phyloP scores from a whole-genome alignment of 2,888 invertebrate genomes.

The Tinea trinotella region DNA sequence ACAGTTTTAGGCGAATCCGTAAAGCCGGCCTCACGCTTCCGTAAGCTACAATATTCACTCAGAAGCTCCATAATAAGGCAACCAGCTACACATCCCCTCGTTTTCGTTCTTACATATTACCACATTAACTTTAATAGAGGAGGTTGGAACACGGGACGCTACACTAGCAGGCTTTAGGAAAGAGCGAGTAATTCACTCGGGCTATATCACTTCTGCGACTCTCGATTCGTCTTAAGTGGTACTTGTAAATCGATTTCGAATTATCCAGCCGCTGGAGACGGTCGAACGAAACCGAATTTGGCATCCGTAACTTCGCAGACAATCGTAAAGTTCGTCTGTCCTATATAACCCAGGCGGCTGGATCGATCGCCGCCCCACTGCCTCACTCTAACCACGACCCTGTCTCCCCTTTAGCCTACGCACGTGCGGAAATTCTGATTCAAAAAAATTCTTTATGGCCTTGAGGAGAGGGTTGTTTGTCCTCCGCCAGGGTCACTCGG shows the following conservation, averaged over 20 bases:
- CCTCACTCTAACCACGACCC: slow-evolving; percentile 32
- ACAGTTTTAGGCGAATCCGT: not conserved
- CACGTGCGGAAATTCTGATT: slow-evolving; percentile 24
- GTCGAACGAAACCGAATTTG: slow-evolving; percentile 16
- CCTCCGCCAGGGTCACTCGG: slow-evolving; percentile 23
- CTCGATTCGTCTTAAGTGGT: not conserved
- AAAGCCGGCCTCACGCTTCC: not conserved
- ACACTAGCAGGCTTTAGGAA: not conserved
- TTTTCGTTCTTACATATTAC: slow-evolving; percentile 2
- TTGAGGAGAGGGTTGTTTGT: slow-evolving; percentile 37
- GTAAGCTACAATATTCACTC: not conserved
- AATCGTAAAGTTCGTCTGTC: slow-evolving; percentile 48
- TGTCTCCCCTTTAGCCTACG: slow-evolving; percentile 10
- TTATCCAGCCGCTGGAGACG: slow-evolving; percentile 5
- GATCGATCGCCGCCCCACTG: slow-evolving; percentile 66
- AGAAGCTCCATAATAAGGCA: slow-evolving; percentile 5
- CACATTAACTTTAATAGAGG: not conserved
- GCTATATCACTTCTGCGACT: not conserved
- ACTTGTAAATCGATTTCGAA: slow-evolving; percentile 7
- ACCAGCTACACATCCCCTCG: not conserved
- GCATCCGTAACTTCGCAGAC: slow-evolving; percentile 14
- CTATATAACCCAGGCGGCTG: slow-evolving; percentile 57
- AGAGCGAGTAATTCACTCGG: not conserved
- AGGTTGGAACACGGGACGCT: not conserved
- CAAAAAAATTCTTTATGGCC: slow-evolving; percentile 38